Conservation (phyloP, 2,113 vertebrate species). For the Siniperca chuatsi region DNA sequence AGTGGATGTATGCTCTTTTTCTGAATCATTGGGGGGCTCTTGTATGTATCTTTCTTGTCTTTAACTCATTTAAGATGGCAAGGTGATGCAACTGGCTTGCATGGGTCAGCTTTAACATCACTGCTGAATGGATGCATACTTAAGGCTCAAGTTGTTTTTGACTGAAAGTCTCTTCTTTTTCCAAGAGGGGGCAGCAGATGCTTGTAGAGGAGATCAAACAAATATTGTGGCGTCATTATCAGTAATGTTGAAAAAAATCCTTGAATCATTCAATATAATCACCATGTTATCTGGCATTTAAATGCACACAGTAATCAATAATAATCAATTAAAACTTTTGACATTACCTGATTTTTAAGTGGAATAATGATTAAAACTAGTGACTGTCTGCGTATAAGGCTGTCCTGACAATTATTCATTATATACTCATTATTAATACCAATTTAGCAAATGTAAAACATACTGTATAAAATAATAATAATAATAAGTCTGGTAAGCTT, state of each 20-base stretch:
- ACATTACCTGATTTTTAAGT: neutral
- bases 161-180: neutral
- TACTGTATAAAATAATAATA: neutral
- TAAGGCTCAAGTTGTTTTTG: neutral
- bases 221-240: neutral
- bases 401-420: too few species aligned
- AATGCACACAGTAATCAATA: neutral
- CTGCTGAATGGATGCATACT: neutral
- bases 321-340: neutral
- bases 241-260: neutral
- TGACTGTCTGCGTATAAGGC: neutral
- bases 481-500: too few species aligned
- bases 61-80: neutral
- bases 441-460: neutral
- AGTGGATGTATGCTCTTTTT: too few species aligned
- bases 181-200: constrained; percentile 67
- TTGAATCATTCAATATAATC: neutral
- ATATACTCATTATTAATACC: neutral
- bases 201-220: neutral
- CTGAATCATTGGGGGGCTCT: too few species aligned
- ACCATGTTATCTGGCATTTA: neutral
- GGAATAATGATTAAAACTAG: neutral
- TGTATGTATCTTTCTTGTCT: neutral
- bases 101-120: neutral
- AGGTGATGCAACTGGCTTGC: neutral